Evolutionary conservation across 2,797 vertebrate species (phyloP).

Genomic region (Phataginus tricuspis): DNA sequence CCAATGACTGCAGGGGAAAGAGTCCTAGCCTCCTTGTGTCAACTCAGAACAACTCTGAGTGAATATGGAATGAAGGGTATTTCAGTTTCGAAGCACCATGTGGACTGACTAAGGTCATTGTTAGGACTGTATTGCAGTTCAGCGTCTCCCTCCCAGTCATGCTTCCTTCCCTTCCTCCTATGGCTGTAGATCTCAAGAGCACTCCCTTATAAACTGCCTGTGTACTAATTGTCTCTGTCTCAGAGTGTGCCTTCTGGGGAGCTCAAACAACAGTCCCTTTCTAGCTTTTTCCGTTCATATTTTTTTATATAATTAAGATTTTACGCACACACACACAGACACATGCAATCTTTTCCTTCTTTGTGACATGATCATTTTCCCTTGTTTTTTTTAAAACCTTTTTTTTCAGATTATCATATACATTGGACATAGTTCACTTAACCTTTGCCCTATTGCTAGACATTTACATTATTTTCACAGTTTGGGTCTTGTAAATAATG

Average conservation of each 20-base stretch:
- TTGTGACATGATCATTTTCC: background rate
- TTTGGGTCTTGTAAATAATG: background rate
- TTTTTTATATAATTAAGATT: background rate
- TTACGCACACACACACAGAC: background rate
- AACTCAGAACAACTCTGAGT: background rate
- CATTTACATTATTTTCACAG: background rate
- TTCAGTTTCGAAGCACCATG: background rate
- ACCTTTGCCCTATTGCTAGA: background rate
- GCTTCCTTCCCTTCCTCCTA: background rate
- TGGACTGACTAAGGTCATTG: background rate
- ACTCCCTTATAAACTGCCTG: background rate
- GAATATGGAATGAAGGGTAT: background rate
- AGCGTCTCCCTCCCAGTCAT: background rate
- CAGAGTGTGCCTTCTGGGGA: background rate
- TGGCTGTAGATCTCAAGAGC: background rate
- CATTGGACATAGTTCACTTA: slow-evolving; percentile 11
- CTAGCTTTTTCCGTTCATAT: background rate
- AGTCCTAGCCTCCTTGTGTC: background rate
- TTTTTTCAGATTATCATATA: background rate
- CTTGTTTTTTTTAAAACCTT: background rate
- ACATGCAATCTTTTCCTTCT: background rate
- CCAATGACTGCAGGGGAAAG: background rate
- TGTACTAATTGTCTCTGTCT: background rate
- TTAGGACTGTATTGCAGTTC: background rate
- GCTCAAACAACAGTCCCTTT: background rate